phyloP scores from a whole-genome alignment of 2,113 vertebrate species.

The Catharus fuscescens region DNA sequence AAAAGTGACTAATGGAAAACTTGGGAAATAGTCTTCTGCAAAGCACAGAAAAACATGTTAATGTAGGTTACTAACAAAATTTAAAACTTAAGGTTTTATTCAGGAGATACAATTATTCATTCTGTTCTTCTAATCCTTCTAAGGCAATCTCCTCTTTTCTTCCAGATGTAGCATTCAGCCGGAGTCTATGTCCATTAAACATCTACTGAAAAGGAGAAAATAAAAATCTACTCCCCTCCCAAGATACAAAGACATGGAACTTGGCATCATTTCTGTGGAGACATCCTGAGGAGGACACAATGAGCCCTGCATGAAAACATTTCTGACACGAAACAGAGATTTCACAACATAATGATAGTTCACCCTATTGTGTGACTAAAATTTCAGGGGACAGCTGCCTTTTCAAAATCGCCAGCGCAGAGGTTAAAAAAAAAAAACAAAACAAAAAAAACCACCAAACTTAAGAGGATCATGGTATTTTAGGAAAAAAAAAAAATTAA shows the following conservation, averaged over 20 bases:
- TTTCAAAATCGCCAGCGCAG: neutral
- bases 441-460: too few species aligned
- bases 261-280: neutral
- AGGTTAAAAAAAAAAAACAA: neutral
- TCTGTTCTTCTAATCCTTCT: neutral
- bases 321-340: neutral
- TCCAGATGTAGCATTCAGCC: neutral
- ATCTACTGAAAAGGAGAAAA: neutral
- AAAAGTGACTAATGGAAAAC: neutral
- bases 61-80: neutral
- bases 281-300: neutral
- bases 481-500: fast-evolving
- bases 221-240: neutral
- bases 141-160: neutral
- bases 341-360: neutral
- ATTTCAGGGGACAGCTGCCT: neutral
- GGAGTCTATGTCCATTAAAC: neutral
- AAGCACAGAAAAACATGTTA: neutral
- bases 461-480: neutral
- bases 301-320: neutral
- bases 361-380: neutral
- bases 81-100: neutral
- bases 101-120: neutral
- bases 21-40: neutral
- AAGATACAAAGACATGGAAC: neutral